Percentiles rank a stretch among this genome's conserved stretches.
Evolutionary conservation across 2,797 vertebrate species (phyloP).

Genomic region (Ammospiza maritima): DNA sequence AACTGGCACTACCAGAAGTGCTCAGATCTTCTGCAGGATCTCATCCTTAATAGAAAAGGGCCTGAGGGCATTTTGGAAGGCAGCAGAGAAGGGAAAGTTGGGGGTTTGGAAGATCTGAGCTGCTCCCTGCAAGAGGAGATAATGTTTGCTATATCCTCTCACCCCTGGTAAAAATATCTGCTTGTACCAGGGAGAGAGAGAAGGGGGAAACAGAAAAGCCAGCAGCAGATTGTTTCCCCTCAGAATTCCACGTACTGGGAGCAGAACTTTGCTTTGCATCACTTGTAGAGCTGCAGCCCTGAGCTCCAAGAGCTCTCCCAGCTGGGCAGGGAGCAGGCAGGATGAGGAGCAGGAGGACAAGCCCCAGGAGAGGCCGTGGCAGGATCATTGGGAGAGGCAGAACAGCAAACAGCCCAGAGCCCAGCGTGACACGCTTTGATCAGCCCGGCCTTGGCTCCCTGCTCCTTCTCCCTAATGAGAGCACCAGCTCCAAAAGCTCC

Average conservation of each 20-base stretch:
- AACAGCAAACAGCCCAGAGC: not conserved
- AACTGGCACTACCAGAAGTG: constrained; percentile 38
- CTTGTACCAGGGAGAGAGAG: not conserved
- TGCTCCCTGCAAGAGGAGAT: not conserved
- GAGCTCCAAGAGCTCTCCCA: not conserved
- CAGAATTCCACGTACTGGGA: not conserved
- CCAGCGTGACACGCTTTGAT: fast-evolving
- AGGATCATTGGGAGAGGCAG: not conserved
- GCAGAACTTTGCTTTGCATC: not conserved
- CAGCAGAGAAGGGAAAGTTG: constrained; percentile 26
- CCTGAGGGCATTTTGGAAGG: constrained; percentile 53
- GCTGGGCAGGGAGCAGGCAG: fast-evolving
- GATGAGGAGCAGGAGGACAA: not conserved
- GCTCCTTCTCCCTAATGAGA: not conserved
- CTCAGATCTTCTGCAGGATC: constrained; percentile 33
- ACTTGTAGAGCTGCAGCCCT: not conserved
- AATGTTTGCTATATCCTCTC: not conserved
- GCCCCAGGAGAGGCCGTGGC: not conserved
- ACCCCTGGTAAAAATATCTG: not conserved
- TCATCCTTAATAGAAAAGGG: constrained; percentile 21
- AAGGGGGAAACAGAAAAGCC: not conserved
- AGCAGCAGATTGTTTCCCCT: not conserved
- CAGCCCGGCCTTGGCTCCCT: not conserved
- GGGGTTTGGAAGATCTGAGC: not conserved
- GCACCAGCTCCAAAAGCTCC: not conserved